Evolutionary conservation across 1,140 invertebrate genomes (phyloP).

Genomic region (Ditylenchus dipsaci): DNA sequence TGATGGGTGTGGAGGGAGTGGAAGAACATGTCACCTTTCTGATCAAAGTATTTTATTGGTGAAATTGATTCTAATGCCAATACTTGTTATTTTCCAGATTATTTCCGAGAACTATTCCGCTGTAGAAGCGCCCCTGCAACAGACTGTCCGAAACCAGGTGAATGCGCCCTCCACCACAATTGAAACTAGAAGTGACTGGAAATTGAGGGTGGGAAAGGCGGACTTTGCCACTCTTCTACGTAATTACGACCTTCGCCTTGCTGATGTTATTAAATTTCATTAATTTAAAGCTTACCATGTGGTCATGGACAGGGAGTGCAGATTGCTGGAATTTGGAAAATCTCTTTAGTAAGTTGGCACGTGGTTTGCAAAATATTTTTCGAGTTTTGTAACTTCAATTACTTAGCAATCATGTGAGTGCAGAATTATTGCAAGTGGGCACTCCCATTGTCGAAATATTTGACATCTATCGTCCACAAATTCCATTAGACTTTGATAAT

Average conservation of each 20-base stretch:
- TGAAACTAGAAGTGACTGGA: slow-evolving; percentile 13
- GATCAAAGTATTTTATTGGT: slow-evolving; percentile 33
- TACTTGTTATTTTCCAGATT: no score
- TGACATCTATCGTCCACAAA: slow-evolving; percentile 53
- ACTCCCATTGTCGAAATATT: slow-evolving; percentile 53
- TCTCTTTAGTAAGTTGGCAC: slow-evolving; percentile 36
- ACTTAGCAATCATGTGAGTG: slow-evolving; percentile 21
- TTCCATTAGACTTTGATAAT: slow-evolving; percentile 55
- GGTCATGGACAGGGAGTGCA: slow-evolving; percentile 58
- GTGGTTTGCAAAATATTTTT: not conserved
- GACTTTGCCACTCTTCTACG: slow-evolving; percentile 29
- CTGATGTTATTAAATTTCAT: slow-evolving; percentile 25
- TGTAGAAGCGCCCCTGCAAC: no score
- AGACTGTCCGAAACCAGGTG: no score
- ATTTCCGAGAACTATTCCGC: no score
- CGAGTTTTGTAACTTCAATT: slow-evolving; percentile 15
- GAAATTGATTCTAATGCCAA: no score
- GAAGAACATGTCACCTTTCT: slow-evolving; percentile 47
- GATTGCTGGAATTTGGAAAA: slow-evolving; percentile 51
- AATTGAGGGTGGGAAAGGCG: slow-evolving; percentile 14
- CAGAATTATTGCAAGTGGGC: slow-evolving; percentile 46
- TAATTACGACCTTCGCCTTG: slow-evolving; percentile 7
- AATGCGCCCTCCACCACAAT: not conserved
- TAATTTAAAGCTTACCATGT: slow-evolving; percentile 60
- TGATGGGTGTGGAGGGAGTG: slow-evolving; percentile 34